phyloP scores from a whole-genome alignment of 2,888 invertebrate species.

The Anoncus sp. region DNA sequence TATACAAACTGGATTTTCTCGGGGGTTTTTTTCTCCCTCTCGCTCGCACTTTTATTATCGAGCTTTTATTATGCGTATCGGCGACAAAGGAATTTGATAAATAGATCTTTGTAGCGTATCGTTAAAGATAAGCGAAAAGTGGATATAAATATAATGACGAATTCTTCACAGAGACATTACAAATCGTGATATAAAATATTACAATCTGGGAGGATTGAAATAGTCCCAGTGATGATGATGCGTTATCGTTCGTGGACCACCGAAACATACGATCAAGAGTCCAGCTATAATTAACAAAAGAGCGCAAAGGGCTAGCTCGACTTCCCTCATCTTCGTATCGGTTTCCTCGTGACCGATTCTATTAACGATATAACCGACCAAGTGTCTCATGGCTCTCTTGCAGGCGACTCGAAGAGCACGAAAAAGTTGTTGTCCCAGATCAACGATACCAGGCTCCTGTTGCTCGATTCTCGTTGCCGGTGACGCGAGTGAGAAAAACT shows the following conservation, averaged over 20 bases:
- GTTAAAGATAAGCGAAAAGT: conserved; percentile 39
- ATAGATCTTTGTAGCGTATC: conserved; percentile 6
- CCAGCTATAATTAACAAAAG: conserved; percentile 91
- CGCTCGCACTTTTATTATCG: conserved; percentile 14
- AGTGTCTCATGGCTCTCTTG: conserved; percentile 87
- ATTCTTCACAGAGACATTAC: conserved; percentile 22
- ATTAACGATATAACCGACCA: conserved; percentile 87
- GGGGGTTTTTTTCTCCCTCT: conserved; percentile 21
- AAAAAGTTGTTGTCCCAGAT: conserved; percentile 89
- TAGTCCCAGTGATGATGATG: conserved; percentile 95
- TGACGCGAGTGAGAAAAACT: conserved; percentile 74
- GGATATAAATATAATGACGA: not conserved
- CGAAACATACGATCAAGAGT: conserved; percentile 90
- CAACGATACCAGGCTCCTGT: conserved; percentile 88
- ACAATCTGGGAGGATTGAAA: conserved; percentile 90
- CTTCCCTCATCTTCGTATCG: conserved; percentile 86
- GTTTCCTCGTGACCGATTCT: conserved; percentile 86
- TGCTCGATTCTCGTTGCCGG: conserved; percentile 63
- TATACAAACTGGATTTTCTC: conserved; percentile 52
- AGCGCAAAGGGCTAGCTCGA: conserved; percentile 91
- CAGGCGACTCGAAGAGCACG: conserved; percentile 88
- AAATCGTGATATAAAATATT: conserved; percentile 50
- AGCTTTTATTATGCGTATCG: conserved; percentile 7
- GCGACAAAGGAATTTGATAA: conserved; percentile 16
- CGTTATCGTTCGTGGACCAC: conserved; percentile 87